phyloP scores from a whole-genome alignment of 2,888 invertebrate genomes.

The Lissocephala sabroskyi region DNA sequence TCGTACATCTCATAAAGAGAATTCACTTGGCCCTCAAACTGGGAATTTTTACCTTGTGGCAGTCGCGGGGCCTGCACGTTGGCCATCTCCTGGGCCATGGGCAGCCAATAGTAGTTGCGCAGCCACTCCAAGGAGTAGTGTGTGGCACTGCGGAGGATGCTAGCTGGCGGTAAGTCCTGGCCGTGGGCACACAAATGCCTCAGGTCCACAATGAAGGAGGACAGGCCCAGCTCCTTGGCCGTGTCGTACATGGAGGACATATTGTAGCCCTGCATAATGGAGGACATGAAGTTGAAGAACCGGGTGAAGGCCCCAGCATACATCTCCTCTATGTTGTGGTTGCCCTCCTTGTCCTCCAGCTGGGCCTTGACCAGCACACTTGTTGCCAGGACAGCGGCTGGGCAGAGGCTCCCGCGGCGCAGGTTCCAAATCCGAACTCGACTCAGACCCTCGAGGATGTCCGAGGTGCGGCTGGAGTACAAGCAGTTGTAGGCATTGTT shows the following conservation, averaged over 20 bases:
- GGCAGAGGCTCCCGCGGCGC: slow-evolving; percentile 65
- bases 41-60: slow-evolving; percentile 46
- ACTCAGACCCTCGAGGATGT: too few relatives aligned
- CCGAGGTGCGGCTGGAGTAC: too few relatives aligned
- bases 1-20: slow-evolving; percentile 61
- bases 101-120: slow-evolving; percentile 68
- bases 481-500: slow-evolving; percentile 61
- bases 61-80: slow-evolving; percentile 56
- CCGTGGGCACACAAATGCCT: slow-evolving; percentile 72
- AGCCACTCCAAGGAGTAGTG: slow-evolving; percentile 68
- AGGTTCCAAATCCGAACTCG: slow-evolving; percentile 67
- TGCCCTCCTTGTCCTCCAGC: slow-evolving; percentile 49
- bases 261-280: slow-evolving; percentile 65
- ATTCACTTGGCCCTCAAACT: slow-evolving; percentile 52
- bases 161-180: slow-evolving; percentile 61
- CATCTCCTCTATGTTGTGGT: slow-evolving; percentile 43
- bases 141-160: slow-evolving; percentile 59
- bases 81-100: slow-evolving; percentile 49
- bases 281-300: slow-evolving; percentile 72
- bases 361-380: slow-evolving; percentile 62
- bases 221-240: slow-evolving; percentile 66
- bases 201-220: slow-evolving; percentile 70
- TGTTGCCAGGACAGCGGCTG: slow-evolving; percentile 70
- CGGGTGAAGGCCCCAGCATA: slow-evolving; percentile 70
- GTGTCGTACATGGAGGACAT: slow-evolving; percentile 70